Conservation (phyloP, 2,113 vertebrate species). For the Halcyon malimbica region DNA sequence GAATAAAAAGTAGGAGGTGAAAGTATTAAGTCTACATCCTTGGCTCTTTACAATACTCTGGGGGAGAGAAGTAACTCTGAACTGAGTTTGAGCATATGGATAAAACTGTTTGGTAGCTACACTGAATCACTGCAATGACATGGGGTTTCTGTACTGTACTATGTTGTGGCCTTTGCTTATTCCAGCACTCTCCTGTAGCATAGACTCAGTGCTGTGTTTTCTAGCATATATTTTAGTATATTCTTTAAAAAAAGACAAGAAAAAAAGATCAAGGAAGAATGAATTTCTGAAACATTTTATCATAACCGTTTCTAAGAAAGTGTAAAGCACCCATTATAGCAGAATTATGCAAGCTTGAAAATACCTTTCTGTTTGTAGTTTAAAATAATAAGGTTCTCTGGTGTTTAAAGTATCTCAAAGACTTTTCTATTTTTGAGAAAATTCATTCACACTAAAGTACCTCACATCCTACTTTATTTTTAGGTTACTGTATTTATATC, state of each 20-base stretch:
- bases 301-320: not conserved
- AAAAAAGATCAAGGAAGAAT: not conserved
- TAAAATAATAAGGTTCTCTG: not conserved
- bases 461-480: not conserved
- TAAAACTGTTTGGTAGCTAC: not conserved
- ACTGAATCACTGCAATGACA: not conserved
- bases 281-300: not conserved
- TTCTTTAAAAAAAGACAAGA: not conserved
- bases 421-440: not conserved
- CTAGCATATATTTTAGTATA: conserved; percentile 20
- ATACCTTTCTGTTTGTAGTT: not conserved
- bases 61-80: not conserved
- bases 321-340: not conserved
- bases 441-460: not conserved
- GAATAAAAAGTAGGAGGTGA: not conserved
- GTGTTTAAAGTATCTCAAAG: not conserved
- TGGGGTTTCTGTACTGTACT: not conserved
- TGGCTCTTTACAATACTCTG: not conserved
- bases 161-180: not conserved
- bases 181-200: not conserved
- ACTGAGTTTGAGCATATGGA: not conserved
- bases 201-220: not conserved
- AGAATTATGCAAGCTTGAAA: not conserved
- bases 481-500: conserved; percentile 35
- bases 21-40: not conserved